These are phyloP conservation scores for Scaptomyza cyrtandrae DNA, from an alignment of 2,888 invertebrate species.

Conservation along the genomic window DNA sequence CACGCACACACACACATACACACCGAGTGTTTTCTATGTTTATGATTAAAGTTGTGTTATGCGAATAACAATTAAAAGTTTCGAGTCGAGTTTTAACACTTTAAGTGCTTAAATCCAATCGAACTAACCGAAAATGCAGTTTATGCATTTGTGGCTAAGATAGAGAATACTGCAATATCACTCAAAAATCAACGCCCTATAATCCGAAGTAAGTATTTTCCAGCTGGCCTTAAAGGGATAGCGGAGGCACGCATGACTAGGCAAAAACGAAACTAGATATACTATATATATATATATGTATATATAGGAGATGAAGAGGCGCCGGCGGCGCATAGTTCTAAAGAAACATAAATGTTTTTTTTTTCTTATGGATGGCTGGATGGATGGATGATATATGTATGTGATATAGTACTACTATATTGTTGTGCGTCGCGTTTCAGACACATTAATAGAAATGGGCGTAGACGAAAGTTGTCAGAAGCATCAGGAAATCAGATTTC, in stretches of 20 bases:
- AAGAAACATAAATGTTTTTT: constrained; percentile 61
- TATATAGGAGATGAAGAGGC: constrained; percentile 41
- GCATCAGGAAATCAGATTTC: constrained; percentile 53
- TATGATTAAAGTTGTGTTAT: constrained; percentile 18
- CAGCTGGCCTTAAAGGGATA: constrained; percentile 14
- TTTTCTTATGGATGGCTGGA: not conserved
- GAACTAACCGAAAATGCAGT: constrained; percentile 21
- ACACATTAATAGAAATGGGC: constrained; percentile 78
- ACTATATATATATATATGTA: not conserved
- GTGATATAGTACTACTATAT: constrained; percentile 22
- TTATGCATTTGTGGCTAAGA: constrained; percentile 19
- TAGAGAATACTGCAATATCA: constrained; percentile 75
- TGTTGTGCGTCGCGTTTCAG: constrained; percentile 54
- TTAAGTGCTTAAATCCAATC: constrained; percentile 47
- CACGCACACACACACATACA: not conserved
- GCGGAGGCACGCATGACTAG: constrained; percentile 39
- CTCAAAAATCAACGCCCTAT: constrained; percentile 78
- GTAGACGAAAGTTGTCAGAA: constrained; percentile 64
- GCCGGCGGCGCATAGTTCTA: constrained; percentile 71
- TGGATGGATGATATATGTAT: constrained; percentile 40
- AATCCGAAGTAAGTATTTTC: constrained; percentile 30
- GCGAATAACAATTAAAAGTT: constrained; percentile 25
- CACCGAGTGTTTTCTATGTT: constrained; percentile 5
- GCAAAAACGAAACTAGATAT: constrained; percentile 18
- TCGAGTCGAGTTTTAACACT: constrained; percentile 4